phyloP scores from a whole-genome alignment of 2,113 vertebrate genomes.

The Rallus limicola region DNA sequence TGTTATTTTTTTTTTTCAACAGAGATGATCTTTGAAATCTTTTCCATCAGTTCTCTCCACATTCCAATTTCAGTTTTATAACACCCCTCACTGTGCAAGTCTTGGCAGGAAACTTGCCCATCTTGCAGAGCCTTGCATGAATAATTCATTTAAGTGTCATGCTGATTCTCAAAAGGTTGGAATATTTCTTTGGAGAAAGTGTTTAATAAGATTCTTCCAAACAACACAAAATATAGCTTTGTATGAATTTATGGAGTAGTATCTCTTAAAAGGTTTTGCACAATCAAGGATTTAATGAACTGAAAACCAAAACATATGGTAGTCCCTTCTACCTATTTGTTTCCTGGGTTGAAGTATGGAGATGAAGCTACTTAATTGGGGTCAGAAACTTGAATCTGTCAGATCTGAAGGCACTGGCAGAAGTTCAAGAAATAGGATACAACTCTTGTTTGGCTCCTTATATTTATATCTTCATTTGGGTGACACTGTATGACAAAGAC shows the following conservation, averaged over 20 bases:
- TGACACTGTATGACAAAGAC: neutral
- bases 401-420: neutral
- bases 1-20: neutral
- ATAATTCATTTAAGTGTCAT: slow-evolving; percentile 78
- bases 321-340: slow-evolving; percentile 3
- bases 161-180: slow-evolving; percentile 73
- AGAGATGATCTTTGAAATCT: slow-evolving; percentile 71
- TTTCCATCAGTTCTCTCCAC: slow-evolving; percentile 61
- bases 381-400: slow-evolving; percentile 1
- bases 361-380: neutral
- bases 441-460: neutral
- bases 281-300: slow-evolving; percentile 24
- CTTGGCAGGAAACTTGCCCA: slow-evolving; percentile 77
- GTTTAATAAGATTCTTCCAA: slow-evolving; percentile 74
- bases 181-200: slow-evolving; percentile 65
- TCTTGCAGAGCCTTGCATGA: slow-evolving; percentile 73
- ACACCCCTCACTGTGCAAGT: slow-evolving; percentile 71
- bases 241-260: neutral
- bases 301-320: neutral
- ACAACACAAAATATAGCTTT: slow-evolving; percentile 40
- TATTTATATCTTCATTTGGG: neutral
- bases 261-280: slow-evolving; percentile 29
- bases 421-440: neutral
- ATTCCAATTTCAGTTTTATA: slow-evolving; percentile 72
- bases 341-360: neutral